Conservation (phyloP, 2,113 vertebrate species). For the Ivindomyrus marchei region DNA sequence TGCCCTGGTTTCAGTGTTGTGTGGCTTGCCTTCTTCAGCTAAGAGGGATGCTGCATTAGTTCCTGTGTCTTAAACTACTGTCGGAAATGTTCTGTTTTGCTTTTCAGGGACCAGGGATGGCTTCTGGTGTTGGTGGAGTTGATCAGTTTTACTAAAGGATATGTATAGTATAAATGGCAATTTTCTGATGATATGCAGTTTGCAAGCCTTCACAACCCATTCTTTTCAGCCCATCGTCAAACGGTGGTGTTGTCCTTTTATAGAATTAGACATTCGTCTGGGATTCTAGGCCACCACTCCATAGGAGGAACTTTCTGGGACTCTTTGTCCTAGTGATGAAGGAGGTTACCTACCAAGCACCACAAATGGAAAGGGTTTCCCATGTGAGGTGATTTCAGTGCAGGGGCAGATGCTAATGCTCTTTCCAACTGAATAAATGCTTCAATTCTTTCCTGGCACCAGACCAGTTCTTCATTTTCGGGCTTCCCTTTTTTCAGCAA, state of each 20-base stretch:
- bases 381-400: background rate
- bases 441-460: background rate
- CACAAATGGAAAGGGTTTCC: constrained; percentile 4
- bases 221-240: background rate
- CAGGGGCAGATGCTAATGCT: background rate
- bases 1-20: no score
- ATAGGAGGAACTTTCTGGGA: background rate
- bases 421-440: background rate
- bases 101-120: background rate
- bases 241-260: background rate
- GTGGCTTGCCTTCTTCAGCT: background rate
- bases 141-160: background rate
- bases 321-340: background rate
- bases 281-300: background rate
- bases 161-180: background rate
- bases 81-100: background rate
- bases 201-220: background rate
- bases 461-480: background rate
- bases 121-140: background rate
- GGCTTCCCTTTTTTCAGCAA: background rate
- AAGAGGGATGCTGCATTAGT: background rate
- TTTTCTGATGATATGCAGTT: background rate
- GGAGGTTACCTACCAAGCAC: background rate
- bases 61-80: background rate
- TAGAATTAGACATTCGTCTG: background rate